Conservation (phyloP, 2,888 invertebrate species). For the Julus scanicus region DNA sequence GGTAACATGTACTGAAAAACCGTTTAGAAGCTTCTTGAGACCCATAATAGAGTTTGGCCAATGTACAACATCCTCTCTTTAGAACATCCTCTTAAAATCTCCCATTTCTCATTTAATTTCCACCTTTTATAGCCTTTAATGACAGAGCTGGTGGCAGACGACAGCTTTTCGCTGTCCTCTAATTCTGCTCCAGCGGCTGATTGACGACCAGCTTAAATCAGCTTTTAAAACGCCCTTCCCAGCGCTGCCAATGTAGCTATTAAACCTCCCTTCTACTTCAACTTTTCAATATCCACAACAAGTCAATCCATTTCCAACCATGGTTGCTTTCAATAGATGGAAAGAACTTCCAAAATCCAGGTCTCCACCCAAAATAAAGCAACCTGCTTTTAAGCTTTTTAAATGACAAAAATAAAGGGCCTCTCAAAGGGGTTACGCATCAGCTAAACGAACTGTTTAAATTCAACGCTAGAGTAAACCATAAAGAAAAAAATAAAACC, state of each 20-base stretch:
- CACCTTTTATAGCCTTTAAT: conserved; percentile 39
- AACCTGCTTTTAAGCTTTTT: conserved; percentile 15
- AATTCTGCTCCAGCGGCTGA: conserved; percentile 11
- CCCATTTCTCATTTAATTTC: conserved; percentile 39
- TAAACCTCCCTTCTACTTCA: conserved; percentile 10
- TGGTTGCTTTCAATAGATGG: not conserved
- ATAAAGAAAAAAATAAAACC: conserved; percentile 30
- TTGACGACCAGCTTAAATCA: conserved; percentile 42
- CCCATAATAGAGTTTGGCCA: not conserved
- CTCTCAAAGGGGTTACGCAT: conserved; percentile 10
- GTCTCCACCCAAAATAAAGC: not conserved
- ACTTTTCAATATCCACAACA: conserved; percentile 42
- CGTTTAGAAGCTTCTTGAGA: not conserved
- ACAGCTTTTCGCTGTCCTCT: conserved; percentile 30
- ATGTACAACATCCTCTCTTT: conserved; percentile 16
- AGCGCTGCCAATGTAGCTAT: not conserved
- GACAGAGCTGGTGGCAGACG: conserved; percentile 38
- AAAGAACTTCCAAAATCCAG: not conserved
- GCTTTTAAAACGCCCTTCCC: conserved; percentile 28
- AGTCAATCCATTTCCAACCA: not conserved
- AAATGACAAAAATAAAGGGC: conserved; percentile 39
- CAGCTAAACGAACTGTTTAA: conserved; percentile 35
- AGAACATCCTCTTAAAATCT: conserved; percentile 20
- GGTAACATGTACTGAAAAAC: not conserved
- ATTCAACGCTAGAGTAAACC: conserved; percentile 35